These are phyloP conservation scores for Drosophila eugracilis DNA, from an alignment of 1,140 invertebrate genomes.

Conservation along the genomic window DNA sequence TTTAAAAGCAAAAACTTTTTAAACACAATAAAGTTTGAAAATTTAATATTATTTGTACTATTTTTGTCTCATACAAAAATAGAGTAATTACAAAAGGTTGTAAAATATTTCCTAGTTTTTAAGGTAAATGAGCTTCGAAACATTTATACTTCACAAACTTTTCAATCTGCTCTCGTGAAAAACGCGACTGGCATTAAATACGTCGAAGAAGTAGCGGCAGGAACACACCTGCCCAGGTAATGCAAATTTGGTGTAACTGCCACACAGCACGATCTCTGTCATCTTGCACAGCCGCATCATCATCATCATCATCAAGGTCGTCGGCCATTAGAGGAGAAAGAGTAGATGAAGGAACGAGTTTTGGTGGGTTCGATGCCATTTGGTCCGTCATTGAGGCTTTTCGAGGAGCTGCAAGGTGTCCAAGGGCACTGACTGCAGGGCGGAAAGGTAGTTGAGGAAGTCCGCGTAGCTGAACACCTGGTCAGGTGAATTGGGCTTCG, in stretches of 20 bases:
- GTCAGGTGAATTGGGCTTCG: background rate
- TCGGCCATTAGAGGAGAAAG: background rate
- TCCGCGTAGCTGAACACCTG: conserved; percentile 34
- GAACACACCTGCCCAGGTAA: conserved; percentile 39
- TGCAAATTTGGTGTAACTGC: conserved; percentile 52
- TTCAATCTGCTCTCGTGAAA: background rate
- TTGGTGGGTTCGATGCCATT: conserved; percentile 4
- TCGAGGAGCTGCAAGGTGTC: conserved; percentile 24
- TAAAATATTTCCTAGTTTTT: background rate
- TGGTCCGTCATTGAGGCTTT: background rate
- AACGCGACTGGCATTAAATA: conserved; percentile 35
- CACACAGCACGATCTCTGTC: conserved; percentile 35
- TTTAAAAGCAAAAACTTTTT: no score
- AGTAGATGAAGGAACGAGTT: background rate
- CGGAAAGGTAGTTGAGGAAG: conserved; percentile 37
- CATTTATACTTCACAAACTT: no score
- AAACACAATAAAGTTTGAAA: no score
- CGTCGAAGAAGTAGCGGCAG: conserved; percentile 20
- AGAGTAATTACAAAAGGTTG: background rate
- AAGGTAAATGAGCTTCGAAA: no score
- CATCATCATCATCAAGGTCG: conserved; percentile 28
- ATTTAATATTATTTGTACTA: background rate
- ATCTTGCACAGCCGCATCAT: conserved; percentile 38
- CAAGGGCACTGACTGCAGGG: conserved; percentile 19
- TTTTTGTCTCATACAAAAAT: no score